Conservation (phyloP, 2,113 vertebrate genomes). For the Vombatus ursinus region DNA sequence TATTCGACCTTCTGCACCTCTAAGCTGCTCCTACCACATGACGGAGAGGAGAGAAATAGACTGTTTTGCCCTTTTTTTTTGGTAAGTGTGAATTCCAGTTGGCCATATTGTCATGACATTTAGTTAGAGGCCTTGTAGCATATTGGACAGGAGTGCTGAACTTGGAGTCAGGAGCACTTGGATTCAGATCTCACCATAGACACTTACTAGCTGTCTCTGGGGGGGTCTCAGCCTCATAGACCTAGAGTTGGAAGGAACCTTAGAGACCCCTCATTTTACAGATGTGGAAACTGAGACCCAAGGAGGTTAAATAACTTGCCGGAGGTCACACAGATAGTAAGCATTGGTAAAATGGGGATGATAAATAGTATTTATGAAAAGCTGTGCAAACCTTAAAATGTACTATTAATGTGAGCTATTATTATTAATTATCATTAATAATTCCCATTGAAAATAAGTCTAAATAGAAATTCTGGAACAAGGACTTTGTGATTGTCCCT, state of each 20-base stretch:
- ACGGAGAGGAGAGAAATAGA: not conserved
- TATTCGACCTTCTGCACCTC: too few relatives aligned
- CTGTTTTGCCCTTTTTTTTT: not conserved
- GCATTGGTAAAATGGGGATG: not conserved
- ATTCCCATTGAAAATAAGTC: not conserved
- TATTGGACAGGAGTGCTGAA: not conserved
- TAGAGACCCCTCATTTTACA: not conserved
- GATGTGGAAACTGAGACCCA: not conserved
- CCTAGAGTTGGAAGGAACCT: not conserved
- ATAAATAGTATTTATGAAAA: not conserved
- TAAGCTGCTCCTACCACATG: not conserved
- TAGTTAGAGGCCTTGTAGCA: not conserved
- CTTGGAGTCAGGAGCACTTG: not conserved
- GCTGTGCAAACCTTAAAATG: too few relatives aligned
- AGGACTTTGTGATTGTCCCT: not conserved
- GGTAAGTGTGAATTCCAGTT: not conserved
- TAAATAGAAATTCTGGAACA: constrained; percentile 7
- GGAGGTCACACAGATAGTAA: not conserved
- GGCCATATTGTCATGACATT: constrained; percentile 35
- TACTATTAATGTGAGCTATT: not conserved
- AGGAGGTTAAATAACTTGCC: too few relatives aligned
- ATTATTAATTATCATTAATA: not conserved
- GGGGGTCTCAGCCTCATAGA: not conserved
- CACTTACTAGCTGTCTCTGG: not conserved
- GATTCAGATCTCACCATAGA: not conserved